Conservation (phyloP, 2,797 vertebrate genomes). For the Sebastes hubbsi region DNA sequence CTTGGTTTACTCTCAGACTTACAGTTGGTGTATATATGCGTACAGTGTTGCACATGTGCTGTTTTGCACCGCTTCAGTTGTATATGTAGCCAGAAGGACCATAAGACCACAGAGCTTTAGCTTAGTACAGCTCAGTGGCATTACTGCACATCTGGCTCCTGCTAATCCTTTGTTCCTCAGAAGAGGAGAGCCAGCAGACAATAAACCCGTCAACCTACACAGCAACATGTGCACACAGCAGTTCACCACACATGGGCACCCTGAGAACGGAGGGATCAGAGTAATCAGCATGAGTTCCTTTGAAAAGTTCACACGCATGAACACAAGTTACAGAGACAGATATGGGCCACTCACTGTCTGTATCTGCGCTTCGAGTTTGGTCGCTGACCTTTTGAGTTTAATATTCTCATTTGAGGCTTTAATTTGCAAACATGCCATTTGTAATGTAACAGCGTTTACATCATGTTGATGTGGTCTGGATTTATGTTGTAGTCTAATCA, state of each 20-base stretch:
- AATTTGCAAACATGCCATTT: background rate
- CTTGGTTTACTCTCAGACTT: background rate
- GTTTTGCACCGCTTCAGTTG: background rate
- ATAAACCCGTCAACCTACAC: constrained; percentile 22
- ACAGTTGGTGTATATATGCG: background rate
- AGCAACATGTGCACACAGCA: background rate
- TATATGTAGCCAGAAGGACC: constrained; percentile 5
- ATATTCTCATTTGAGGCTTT: background rate
- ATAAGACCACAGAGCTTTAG: constrained; percentile 26
- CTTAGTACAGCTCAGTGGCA: constrained; percentile 29
- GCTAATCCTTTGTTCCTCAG: constrained; percentile 43
- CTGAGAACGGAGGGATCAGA: constrained; percentile 13
- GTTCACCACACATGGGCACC: constrained; percentile 8
- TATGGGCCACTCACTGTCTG: background rate
- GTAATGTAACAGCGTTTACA: background rate
- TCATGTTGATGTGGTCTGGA: background rate
- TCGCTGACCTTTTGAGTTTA: constrained; percentile 13
- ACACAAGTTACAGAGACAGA: background rate
- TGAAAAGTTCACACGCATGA: constrained; percentile 16
- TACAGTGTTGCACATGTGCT: background rate
- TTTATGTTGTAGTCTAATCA: background rate
- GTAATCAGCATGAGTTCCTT: constrained; percentile 19
- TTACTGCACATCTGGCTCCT: constrained; percentile 52
- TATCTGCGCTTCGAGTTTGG: background rate
- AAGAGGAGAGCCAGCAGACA: constrained; percentile 20